phyloP scores from a whole-genome alignment of 37 sponge, comb jelly and placozoan species.

The Axinella damicornis region DNA sequence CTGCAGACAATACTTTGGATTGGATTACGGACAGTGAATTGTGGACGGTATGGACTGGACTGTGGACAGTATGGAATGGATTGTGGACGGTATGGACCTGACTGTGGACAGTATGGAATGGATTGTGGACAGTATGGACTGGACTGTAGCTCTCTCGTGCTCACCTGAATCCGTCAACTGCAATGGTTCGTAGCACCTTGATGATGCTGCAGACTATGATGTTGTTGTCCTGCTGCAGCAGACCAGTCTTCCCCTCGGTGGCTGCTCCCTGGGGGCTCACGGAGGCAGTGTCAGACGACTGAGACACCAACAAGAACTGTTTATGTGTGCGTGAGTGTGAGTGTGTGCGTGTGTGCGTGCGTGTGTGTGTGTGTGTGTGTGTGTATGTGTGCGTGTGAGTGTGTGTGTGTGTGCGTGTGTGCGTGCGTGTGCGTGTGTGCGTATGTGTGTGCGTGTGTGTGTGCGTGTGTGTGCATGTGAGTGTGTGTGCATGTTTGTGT shows the following conservation, averaged over 20 bases:
- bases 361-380: neutral
- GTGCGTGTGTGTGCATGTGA: no score
- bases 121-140: neutral
- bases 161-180: conserved; percentile 70
- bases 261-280: neutral
- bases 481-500: no score
- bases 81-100: no score
- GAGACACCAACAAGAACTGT: conserved; percentile 6
- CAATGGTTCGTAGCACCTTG: conserved; percentile 72
- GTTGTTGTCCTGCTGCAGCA: conserved; percentile 38
- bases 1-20: no score
- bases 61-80: no score
- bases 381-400: conserved; percentile 4
- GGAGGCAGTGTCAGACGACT: neutral
- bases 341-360: conserved; percentile 5
- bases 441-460: neutral
- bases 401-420: conserved; percentile 12
- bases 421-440: neutral
- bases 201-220: conserved; percentile 64
- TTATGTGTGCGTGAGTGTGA: neutral
- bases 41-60: no score
- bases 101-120: neutral
- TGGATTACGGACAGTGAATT: no score
- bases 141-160: neutral
- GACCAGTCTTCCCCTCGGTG: conserved; percentile 21